Evolutionary conservation across 2,888 invertebrate genomes (phyloP), one percentile per base, ranked within the genome.

Genomic region (Thysanoteuthis rhombus): DNA sequence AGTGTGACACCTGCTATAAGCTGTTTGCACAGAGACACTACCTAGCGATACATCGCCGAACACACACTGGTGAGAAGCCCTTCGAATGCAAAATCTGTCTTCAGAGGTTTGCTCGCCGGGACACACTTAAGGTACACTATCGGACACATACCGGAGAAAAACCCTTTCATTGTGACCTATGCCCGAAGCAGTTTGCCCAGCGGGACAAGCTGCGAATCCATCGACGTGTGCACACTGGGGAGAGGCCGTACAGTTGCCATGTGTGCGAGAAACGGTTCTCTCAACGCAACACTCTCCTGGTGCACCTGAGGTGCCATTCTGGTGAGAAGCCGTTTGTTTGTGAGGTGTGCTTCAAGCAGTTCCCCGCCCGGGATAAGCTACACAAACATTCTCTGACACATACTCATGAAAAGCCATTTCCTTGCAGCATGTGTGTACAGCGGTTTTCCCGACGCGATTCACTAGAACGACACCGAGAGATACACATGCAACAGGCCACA

Each of bases 1-100:
- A 92, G 92, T 92, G 92, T n/a, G 92, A 92, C n/a, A 92, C 92
- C n/a, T 92, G 92, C 22, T 92, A 45, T 16, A 92, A 92, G 45
- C 92, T 45, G 92, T 92, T 92, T 42, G 92, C 92, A 32, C 92
- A 92, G 42, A 92, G 92, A 40, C 92, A 92, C 28, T 92, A 92
- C 40, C 42, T 92, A 28, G 92, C 45, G 4, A 92, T 92, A 8
- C 92, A 92, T n/a, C 40, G 40, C 6, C 92, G 92, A 12, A 45
- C 92, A 0, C 92, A 92, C 42, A 92, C 92, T 1, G 92, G 92
- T 0, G 92, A 92, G 42, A 92, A 92, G 45, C 92, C 92, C 1
- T 92, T 92, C 22, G 42, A 92, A 19, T 92, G 92, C 92, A 92
- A 45, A 32, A 45, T 42, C 28, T 92, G 92, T 36, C 40, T n/a